phyloP scores from a whole-genome alignment of 2,113 vertebrate species.

The Eptesicus fuscus region DNA sequence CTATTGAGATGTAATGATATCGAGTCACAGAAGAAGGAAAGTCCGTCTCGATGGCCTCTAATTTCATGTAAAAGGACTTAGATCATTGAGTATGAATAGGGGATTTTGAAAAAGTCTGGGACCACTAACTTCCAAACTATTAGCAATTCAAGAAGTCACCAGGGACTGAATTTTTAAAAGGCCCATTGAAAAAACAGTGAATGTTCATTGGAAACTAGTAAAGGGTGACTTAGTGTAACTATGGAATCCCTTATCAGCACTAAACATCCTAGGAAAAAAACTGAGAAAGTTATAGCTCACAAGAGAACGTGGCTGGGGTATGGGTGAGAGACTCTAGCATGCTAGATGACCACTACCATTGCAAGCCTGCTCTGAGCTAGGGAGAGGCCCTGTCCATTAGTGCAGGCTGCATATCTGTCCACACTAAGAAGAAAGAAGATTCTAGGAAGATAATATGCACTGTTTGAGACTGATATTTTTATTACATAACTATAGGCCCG shows the following conservation, averaged over 20 bases:
- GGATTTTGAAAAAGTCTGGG: not conserved
- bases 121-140: not conserved
- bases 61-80: not conserved
- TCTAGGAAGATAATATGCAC: not conserved
- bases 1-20: not conserved
- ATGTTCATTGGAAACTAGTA: not conserved
- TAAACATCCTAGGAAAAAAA: not conserved
- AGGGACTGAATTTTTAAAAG: not conserved
- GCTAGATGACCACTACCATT: no score
- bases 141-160: not conserved
- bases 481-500: not conserved
- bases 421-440: not conserved
- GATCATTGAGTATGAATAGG: not conserved
- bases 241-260: not conserved
- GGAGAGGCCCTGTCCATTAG: not conserved
- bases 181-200: not conserved
- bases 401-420: not conserved
- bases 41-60: not conserved
- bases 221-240: not conserved
- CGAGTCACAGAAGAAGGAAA: not conserved
- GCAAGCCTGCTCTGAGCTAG: not conserved
- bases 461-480: not conserved
- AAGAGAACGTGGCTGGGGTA: not conserved
- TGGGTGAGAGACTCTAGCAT: not conserved
- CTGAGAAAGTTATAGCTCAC: not conserved